phyloP scores from a whole-genome alignment of 2,797 vertebrate genomes.

The Danionella dracula region DNA sequence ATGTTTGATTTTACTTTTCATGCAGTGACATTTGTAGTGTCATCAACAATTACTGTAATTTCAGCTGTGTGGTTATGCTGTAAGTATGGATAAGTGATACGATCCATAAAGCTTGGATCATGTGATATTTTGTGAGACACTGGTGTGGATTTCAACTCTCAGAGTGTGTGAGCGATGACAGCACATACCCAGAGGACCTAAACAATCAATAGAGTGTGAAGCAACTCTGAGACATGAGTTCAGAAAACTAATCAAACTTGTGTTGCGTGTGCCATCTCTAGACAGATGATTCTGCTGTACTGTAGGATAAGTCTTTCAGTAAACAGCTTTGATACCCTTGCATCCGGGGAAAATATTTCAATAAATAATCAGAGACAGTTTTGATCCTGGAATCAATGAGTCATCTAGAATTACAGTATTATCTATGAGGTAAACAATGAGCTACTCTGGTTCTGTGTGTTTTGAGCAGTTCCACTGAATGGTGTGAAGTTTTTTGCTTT shows the following conservation, averaged over 20 bases:
- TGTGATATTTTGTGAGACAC: not conserved
- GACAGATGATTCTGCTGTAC: not conserved
- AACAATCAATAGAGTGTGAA: conserved; percentile 10
- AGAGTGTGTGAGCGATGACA: not conserved
- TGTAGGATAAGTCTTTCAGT: not conserved
- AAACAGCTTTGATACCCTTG: not conserved
- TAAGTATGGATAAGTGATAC: conserved; percentile 3
- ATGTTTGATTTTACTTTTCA: not conserved
- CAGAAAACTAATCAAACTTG: conserved; percentile 16
- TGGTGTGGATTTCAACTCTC: not conserved
- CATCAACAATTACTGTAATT: not conserved
- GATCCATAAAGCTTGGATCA: not conserved
- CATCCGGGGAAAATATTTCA: not conserved
- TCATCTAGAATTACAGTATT: not conserved
- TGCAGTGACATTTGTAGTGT: not conserved
- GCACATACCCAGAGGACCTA: not conserved
- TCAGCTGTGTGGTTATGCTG: not conserved
- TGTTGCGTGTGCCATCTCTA: not conserved
- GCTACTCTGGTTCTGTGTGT: not conserved
- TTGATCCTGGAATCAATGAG: not conserved
- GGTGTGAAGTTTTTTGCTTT: no score
- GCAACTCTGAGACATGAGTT: not conserved
- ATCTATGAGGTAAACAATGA: not conserved
- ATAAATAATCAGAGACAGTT: not conserved
- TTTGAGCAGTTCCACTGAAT: no score